A percentile compares a stretch with the other conserved stretches of the same genome.
phyloP scores from a whole-genome alignment of 64 coral and sea anemone species.

The Stichodactyla mertensii region DNA sequence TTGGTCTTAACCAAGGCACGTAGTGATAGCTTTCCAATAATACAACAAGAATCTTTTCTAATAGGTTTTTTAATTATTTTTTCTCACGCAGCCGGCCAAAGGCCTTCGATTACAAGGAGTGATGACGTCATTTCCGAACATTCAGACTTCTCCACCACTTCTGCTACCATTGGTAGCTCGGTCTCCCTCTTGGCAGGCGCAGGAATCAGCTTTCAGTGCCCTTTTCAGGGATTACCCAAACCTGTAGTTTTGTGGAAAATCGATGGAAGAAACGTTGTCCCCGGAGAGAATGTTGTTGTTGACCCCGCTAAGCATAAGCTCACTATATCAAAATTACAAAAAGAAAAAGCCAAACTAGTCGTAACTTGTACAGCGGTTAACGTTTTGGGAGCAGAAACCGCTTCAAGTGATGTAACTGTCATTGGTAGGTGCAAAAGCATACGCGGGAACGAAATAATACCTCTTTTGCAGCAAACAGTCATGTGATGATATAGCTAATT shows the following conservation, averaged over 20 bases:
- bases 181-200: slow-evolving; percentile 48
- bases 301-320: neutral
- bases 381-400: slow-evolving; percentile 27
- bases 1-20: no score
- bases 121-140: slow-evolving; percentile 9
- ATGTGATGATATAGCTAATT: no score
- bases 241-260: slow-evolving; percentile 26
- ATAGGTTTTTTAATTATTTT: no score
- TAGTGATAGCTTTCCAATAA: no score
- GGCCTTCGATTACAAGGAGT: neutral
- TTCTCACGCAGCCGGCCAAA: neutral
- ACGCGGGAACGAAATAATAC: no score
- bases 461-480: no score
- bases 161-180: slow-evolving; percentile 40
- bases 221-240: slow-evolving; percentile 24
- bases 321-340: neutral
- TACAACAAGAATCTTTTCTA: no score
- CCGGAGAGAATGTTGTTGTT: neutral
- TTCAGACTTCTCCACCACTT: neutral
- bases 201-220: slow-evolving; percentile 23
- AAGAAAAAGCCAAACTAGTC: neutral
- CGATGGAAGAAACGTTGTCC: neutral
- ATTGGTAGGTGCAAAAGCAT: slow-evolving; percentile 12
- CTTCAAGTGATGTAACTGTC: slow-evolving; percentile 23
- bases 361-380: slow-evolving; percentile 37